Conservation (phyloP, 2,113 vertebrate genomes). For the Lagopus leucura region DNA sequence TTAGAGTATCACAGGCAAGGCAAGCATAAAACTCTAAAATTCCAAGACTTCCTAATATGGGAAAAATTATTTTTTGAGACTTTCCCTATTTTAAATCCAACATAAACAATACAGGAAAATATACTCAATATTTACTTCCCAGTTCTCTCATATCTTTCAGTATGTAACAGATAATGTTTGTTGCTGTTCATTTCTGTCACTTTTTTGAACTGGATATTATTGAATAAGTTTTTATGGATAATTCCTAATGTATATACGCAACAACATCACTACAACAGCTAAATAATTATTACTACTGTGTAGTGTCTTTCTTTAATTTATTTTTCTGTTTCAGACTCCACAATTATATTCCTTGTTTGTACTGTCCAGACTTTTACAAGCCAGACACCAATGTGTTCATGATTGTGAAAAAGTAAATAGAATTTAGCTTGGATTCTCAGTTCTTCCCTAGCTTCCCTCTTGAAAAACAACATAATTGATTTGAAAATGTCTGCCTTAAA, state of each 20-base stretch:
- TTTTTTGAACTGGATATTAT: not conserved
- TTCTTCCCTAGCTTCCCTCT: not conserved
- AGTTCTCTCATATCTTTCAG: not conserved
- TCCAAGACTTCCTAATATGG: not conserved
- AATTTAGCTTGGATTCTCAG: slow-evolving; percentile 9
- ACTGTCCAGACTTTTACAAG: not conserved
- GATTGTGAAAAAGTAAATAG: not conserved
- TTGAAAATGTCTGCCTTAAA: slow-evolving; percentile 22
- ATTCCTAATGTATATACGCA: not conserved
- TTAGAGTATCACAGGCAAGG: slow-evolving; percentile 8
- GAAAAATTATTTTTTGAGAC: slow-evolving; percentile 32
- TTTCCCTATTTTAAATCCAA: slow-evolving; percentile 30
- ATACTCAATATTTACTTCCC: slow-evolving; percentile 26
- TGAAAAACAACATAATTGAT: slow-evolving; percentile 2
- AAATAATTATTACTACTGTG: not conserved
- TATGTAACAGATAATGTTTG: slow-evolving; percentile 23
- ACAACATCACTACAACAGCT: not conserved
- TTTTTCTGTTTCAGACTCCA: not conserved
- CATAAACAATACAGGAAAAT: slow-evolving; percentile 40
- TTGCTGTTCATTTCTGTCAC: not conserved
- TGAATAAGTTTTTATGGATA: not conserved
- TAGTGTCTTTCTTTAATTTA: not conserved
- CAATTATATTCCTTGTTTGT: not conserved
- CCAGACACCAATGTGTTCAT: not conserved
- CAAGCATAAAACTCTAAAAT: slow-evolving; percentile 17